A percentile compares a stretch with the other conserved stretches of the same genome.
These are phyloP conservation scores for Lasius platythorax DNA, from an alignment of 2,888 invertebrate genomes.

Conservation along the genomic window DNA sequence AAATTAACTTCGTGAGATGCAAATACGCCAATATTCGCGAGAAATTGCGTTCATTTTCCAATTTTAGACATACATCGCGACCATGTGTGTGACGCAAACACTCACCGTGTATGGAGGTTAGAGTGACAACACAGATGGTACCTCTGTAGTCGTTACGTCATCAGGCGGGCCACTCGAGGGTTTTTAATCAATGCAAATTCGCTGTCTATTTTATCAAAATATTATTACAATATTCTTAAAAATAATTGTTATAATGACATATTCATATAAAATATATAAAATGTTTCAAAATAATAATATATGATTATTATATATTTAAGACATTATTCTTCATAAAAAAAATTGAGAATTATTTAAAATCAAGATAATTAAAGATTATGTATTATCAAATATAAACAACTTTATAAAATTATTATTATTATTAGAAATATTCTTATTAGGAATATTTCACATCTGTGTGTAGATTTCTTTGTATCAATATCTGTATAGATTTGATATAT, in stretches of 20 bases:
- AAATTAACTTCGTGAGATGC: not conserved
- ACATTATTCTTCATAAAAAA: not conserved
- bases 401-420: not conserved
- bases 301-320: not conserved
- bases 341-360: not conserved
- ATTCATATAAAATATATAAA: not conserved
- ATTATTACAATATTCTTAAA: not conserved
- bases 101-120: constrained; percentile 48
- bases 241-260: not conserved
- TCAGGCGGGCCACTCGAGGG: not conserved
- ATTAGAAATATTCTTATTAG: not conserved
- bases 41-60: not conserved
- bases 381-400: not conserved
- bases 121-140: not conserved
- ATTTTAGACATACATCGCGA: not conserved
- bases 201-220: not conserved
- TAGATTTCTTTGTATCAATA: not conserved
- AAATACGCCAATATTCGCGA: not conserved
- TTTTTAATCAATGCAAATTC: not conserved
- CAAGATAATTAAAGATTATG: not conserved
- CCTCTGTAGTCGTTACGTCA: not conserved
- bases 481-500: not conserved
- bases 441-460: not conserved
- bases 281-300: not conserved
- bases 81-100: not conserved